Base-by-base conservation (phyloP, 2,113 vertebrate genomes). In the Myotis yumanensis region DNA sequence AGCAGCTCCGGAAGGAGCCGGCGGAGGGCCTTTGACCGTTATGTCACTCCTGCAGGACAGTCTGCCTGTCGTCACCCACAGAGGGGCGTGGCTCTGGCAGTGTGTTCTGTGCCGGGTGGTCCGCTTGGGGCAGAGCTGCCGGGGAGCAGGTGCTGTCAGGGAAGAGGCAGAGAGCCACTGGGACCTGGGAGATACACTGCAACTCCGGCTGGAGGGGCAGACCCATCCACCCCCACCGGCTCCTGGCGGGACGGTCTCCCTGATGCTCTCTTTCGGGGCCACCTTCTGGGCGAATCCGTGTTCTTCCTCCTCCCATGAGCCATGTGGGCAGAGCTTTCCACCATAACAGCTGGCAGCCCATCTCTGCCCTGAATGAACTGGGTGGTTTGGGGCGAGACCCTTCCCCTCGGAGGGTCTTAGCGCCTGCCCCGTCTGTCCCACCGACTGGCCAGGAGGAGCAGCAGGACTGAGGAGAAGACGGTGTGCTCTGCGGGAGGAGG, bases 171-270 rank as follows among this genome's bases (percentile, higher is more conserved):
- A 20, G 86, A 48, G 64, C 40, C 73, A 0, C 7, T 43, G 51
- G 92, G 94, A 96, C 69, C 43, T 5, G 28, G 7, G 80, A 86
- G 75, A 87, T 86, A 43, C 89, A 25, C n/a, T 17, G 90, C 80
- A 92, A 96, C 30, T 73, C 23, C 43, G 72, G 14, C 54, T 23
- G n/a, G 57, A 75, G 69, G 30, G 92, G 88, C 40, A 90, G 93
- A 92, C 84, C 82, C 86, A 84, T 35, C 18, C 40, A 30, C 28
- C 25, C 51, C 51, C 64, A 48, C 20, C 3, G 11, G 62, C 68
- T 83, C 14, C 0, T 22, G 54, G 59, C n/a, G 59, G n/a, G 52
- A 59, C 51, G 40, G 48, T 18, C 37, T 11, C 25, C 69, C 16
- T 7, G 40, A 23, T 86, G 72, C 30, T 40, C 30, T 57, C 84